phyloP scores from a whole-genome alignment of 2,797 vertebrate species.

The Cryptoblepharus egeriae region DNA sequence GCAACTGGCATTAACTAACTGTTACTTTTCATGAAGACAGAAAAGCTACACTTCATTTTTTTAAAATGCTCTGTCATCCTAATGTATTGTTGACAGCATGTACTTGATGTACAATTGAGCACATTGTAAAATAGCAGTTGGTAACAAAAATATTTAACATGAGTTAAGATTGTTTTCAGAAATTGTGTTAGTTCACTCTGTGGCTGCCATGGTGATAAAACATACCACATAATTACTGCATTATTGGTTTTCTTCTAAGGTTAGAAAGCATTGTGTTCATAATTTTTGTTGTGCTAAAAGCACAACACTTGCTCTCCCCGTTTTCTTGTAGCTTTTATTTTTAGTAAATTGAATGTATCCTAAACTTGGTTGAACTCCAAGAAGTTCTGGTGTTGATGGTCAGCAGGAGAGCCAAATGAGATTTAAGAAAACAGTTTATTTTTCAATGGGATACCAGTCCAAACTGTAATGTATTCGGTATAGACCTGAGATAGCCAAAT shows the following conservation, averaged over 20 bases:
- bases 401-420: too few relatives aligned
- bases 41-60: not conserved
- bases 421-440: too few relatives aligned
- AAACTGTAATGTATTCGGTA: too few relatives aligned
- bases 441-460: too few relatives aligned
- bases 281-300: conserved; percentile 8
- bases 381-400: too few relatives aligned
- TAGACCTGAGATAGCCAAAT: too few relatives aligned
- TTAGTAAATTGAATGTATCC: not conserved
- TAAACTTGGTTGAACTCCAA: too few relatives aligned
- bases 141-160: conserved; percentile 35
- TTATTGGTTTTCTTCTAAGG: not conserved
- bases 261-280: not conserved
- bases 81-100: conserved; percentile 6
- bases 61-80: not conserved
- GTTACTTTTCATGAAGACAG: not conserved
- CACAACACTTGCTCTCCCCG: not conserved
- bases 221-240: conserved; percentile 11
- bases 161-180: conserved; percentile 34
- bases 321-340: conserved; percentile 11
- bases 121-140: conserved; percentile 13
- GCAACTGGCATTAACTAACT: not conserved
- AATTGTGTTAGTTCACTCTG: conserved; percentile 11
- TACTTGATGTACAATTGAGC: conserved; percentile 19
- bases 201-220: conserved; percentile 31